These are phyloP conservation scores for Tupaia chinensis DNA, from an alignment of 2,113 vertebrate genomes.

Conservation along the genomic window DNA sequence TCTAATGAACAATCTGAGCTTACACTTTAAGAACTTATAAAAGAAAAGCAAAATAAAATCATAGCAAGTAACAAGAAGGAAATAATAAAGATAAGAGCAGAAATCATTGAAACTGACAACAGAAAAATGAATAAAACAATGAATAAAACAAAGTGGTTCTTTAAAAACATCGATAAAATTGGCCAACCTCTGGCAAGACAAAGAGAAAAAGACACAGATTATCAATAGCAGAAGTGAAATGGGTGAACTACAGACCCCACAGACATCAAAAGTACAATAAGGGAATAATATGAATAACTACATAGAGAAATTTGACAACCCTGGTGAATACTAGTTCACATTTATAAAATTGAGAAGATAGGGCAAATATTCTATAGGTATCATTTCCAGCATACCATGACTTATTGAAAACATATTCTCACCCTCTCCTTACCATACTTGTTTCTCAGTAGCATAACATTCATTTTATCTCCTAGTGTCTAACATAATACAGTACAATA, in stretches of 20 bases:
- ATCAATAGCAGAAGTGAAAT: not conserved
- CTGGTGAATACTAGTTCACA: constrained; percentile 7
- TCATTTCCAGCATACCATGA: not conserved
- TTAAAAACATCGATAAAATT: constrained; percentile 25
- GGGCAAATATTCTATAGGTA: not conserved
- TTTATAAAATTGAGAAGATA: constrained; percentile 24
- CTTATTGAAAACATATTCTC: not conserved
- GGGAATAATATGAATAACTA: not conserved
- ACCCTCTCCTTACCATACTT: not conserved
- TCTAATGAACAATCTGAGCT: too few relatives aligned
- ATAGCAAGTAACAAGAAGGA: too few relatives aligned
- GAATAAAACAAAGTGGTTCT: constrained; percentile 42
- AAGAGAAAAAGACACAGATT: not conserved
- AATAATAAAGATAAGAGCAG: too few relatives aligned
- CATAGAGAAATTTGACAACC: not conserved
- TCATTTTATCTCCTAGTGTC: not conserved
- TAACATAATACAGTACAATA: not conserved
- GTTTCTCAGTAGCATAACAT: not conserved
- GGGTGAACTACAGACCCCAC: not conserved
- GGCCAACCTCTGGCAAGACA: not conserved
- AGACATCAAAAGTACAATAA: not conserved
- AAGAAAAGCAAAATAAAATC: too few relatives aligned
- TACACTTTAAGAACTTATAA: too few relatives aligned
- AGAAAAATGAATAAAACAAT: too few relatives aligned
- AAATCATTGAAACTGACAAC: too few relatives aligned